phyloP scores from a whole-genome alignment of 2,797 vertebrate species.

The Pelochelys cantorii region DNA sequence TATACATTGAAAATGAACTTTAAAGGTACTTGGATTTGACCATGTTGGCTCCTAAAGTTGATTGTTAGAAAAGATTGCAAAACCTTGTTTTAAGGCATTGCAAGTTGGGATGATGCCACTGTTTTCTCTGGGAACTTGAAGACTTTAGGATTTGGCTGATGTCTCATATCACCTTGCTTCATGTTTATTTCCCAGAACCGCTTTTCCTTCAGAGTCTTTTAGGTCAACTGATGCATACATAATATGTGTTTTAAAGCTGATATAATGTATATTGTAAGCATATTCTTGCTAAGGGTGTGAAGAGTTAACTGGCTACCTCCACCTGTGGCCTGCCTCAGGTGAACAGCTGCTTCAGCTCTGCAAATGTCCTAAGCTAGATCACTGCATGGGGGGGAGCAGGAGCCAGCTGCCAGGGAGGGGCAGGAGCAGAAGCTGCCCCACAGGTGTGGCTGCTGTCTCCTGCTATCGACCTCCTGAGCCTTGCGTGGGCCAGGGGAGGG shows the following conservation, averaged over 20 bases:
- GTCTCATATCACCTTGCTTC: background rate
- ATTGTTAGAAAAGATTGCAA: background rate
- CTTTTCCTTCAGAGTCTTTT: background rate
- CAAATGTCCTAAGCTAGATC: background rate
- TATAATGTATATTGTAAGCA: background rate
- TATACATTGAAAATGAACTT: background rate
- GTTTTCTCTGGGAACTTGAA: background rate
- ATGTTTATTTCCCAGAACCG: background rate
- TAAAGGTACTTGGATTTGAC: background rate
- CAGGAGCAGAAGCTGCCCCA: no score
- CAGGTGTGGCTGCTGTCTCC: no score
- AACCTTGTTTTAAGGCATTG: background rate
- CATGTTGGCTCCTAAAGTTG: background rate
- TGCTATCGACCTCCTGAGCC: no score
- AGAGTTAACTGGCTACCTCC: no score
- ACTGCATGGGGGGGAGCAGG: no score
- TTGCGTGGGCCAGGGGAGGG: no score
- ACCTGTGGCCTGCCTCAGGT: no score
- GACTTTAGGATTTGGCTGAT: background rate
- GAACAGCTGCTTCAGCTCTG: no score
- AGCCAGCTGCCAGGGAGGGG: no score
- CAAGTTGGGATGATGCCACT: background rate
- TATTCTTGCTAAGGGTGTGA: background rate
- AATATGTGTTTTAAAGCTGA: background rate
- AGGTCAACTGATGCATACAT: background rate